Base-by-base conservation (phyloP, 92 coral and sea anemone genomes). In the Actinostola sp. region DNA sequence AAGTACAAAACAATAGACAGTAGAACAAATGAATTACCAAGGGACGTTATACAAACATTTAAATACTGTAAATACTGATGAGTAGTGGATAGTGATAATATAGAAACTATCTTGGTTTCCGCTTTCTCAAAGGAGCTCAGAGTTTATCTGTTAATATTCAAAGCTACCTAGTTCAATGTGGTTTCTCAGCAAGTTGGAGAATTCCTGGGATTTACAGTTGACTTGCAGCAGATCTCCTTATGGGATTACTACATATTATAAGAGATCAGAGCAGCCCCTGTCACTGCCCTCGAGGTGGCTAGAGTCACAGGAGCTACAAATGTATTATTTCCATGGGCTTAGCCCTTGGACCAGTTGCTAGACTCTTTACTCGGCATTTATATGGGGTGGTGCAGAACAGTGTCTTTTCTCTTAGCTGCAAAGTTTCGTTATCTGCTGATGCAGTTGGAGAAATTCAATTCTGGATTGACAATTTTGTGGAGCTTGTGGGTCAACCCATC, bases 401-500 rank as follows among this genome's bases (percentile, higher is more conserved):
- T 51, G 49, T 70, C 13, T 21, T 0, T 0, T 70, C 33, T 15
- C 27, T 70, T 41, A 70, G 76, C 50, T 24, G 44, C 20, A 15
- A 14, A 35, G 25, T 70, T 9, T 50, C 30, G 1, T 15, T 70
- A 19, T 35, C 65, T 16, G 32, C 17, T 35, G 15, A 19, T 70
- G 76, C 76, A 0, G 13, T 70, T 0, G n/a, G 32, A 5, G 63
- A 70, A 34, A 8, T 52, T 4, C 8, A 68, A 24, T 68, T 68
- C 49, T 50, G 74, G 74, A 12, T 68, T 23, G 41, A 68, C 23
- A 54, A 53, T 52, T 70, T 70, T 53, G 1, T 8, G 44, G 63
- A 34, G 12, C 17, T 70, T 1, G 28, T 55, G 8, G 78, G 88
- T 49, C 61, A 63, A 61, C 88, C 78, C 15, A 75, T 82, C 58